Percentiles rank a stretch among this genome's conserved stretches.
Conservation (phyloP, 2,797 vertebrate genomes). For the Acrossocheilus fasciatus region DNA sequence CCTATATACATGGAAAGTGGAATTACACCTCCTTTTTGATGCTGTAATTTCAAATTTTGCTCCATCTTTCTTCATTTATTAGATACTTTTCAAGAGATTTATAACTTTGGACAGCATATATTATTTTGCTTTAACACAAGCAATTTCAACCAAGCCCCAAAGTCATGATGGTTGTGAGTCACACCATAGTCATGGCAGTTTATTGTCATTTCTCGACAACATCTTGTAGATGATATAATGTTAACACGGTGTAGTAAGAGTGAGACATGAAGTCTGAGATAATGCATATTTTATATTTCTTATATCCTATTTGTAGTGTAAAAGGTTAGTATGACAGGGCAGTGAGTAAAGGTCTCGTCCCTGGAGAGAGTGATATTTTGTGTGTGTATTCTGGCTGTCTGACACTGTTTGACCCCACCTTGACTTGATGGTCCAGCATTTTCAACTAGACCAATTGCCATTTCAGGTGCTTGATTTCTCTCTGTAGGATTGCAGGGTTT, state of each 20-base stretch:
- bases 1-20: too few species aligned
- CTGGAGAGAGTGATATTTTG: not conserved
- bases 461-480: conserved; percentile 32
- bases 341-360: not conserved
- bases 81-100: not conserved
- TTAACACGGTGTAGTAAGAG: not conserved
- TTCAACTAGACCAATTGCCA: conserved; percentile 35
- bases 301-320: not conserved
- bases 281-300: not conserved
- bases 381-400: conserved; percentile 77
- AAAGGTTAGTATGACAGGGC: not conserved
- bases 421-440: conserved; percentile 41
- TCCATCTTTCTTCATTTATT: not conserved
- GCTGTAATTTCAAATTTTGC: not conserved
- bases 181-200: not conserved
- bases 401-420: conserved; percentile 57
- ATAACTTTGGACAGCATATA: too few species aligned
- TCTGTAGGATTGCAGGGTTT: conserved; percentile 32
- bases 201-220: not conserved
- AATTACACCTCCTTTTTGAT: not conserved
- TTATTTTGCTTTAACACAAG: not conserved
- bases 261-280: not conserved
- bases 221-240: not conserved
- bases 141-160: not conserved
- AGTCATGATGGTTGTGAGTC: not conserved